phyloP scores from a whole-genome alignment of 2,888 invertebrate species.

The Drosophila villosipedis region DNA sequence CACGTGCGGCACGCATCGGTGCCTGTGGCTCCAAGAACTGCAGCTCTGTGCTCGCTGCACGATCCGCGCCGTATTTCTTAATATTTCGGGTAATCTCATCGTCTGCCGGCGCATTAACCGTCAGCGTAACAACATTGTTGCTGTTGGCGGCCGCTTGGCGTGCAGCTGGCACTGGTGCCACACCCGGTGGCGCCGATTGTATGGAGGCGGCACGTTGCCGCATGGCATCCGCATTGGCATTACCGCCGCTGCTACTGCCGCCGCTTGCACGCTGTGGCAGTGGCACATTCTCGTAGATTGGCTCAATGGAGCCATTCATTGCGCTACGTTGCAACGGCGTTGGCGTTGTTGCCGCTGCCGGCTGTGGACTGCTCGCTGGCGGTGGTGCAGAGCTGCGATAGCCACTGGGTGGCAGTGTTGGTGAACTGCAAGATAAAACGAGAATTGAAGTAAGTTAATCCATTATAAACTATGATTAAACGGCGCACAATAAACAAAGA shows the following conservation, averaged over 20 bases:
- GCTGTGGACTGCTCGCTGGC: constrained; percentile 84
- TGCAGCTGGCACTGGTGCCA: constrained; percentile 79
- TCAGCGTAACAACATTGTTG: constrained; percentile 62
- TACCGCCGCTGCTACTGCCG: constrained; percentile 48
- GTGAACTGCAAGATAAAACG: constrained; percentile 52
- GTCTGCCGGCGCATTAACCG: constrained; percentile 54
- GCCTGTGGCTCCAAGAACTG: constrained; percentile 78
- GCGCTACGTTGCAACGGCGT: constrained; percentile 84
- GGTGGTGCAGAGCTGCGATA: constrained; percentile 85
- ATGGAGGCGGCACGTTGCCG: constrained; percentile 88
- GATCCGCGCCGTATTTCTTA: constrained; percentile 73
- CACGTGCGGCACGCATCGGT: constrained; percentile 73
- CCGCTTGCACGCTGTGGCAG: constrained; percentile 70
- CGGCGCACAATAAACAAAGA: background rate
- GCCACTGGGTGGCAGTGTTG: constrained; percentile 85
- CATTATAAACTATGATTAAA: background rate
- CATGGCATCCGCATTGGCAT: constrained; percentile 72
- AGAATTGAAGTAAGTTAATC: background rate
- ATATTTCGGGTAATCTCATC: constrained; percentile 73
- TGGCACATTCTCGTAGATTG: constrained; percentile 93
- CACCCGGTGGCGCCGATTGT: constrained; percentile 89
- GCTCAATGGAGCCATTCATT: constrained; percentile 88
- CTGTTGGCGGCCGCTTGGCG: constrained; percentile 43
- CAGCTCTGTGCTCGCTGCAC: constrained; percentile 78
- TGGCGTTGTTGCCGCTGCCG: constrained; percentile 76